Percentiles rank a stretch among this genome's conserved stretches.
phyloP scores from a whole-genome alignment of 2,797 vertebrate species.

The Pseudomugil tenellus region DNA sequence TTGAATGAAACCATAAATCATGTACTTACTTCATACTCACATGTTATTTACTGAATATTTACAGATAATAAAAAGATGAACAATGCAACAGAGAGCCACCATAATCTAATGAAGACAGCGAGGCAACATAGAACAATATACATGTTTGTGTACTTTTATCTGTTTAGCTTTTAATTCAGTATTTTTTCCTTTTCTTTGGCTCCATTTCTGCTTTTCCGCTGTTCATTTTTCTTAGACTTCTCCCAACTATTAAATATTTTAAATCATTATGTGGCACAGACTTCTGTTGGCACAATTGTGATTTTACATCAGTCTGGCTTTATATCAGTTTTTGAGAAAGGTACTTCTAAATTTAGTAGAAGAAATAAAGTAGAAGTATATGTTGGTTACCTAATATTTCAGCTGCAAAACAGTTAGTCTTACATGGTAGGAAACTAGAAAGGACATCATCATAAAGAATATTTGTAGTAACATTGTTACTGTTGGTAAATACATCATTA shows the following conservation, averaged over 20 bases:
- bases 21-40: slow-evolving; percentile 29
- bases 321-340: no score
- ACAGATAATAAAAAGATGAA: slow-evolving; percentile 35
- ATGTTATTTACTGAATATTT: slow-evolving; percentile 37
- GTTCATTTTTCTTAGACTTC: slow-evolving; percentile 2
- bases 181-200: neutral
- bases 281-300: neutral
- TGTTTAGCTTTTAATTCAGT: slow-evolving; percentile 5
- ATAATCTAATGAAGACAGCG: slow-evolving; percentile 42
- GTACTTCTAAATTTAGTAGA: no score
- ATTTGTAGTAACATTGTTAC: slow-evolving; percentile 17
- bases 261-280: neutral
- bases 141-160: slow-evolving; percentile 34
- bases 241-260: slow-evolving; percentile 32
- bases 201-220: slow-evolving; percentile 31
- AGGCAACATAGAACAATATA: slow-evolving; percentile 37
- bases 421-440: neutral
- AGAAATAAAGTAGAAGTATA: no score
- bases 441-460: neutral
- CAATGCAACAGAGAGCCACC: slow-evolving; percentile 11
- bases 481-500: slow-evolving; percentile 24
- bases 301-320: neutral
- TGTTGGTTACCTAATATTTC: neutral
- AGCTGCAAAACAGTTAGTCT: neutral
- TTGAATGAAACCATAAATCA: slow-evolving; percentile 24